These are phyloP conservation scores for Drosophila anomalipes DNA, from an alignment of 2,888 invertebrate species.

Conservation along the genomic window DNA sequence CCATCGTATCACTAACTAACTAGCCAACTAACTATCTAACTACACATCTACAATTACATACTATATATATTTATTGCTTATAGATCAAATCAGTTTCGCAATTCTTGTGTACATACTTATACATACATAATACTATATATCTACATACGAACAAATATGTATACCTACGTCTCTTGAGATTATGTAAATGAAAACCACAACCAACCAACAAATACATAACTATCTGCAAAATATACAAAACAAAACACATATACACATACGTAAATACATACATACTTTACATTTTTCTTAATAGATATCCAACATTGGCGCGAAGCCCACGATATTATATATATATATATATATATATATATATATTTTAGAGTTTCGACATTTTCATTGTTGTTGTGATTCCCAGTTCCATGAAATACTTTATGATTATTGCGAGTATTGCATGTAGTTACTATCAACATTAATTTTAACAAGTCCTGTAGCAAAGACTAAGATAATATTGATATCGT, in stretches of 20 bases:
- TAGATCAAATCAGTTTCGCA: slow-evolving; percentile 40
- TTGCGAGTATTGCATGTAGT: not conserved
- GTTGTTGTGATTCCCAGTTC: not conserved
- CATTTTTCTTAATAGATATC: not conserved
- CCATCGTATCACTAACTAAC: slow-evolving; percentile 3
- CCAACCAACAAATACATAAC: slow-evolving; percentile 1
- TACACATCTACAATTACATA: slow-evolving; percentile 9
- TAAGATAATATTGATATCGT: not conserved
- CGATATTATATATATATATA: not conserved
- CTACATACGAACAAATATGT: slow-evolving; percentile 7
- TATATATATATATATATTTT: not conserved
- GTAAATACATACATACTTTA: not conserved
- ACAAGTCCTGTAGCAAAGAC: not conserved
- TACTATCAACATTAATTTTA: not conserved
- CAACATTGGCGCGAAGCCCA: slow-evolving; percentile 6
- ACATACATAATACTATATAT: slow-evolving; percentile 17
- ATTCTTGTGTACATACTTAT: slow-evolving; percentile 42
- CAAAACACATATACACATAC: slow-evolving; percentile 4
- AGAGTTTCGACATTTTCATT: not conserved
- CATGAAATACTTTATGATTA: not conserved
- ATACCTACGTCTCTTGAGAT: slow-evolving; percentile 8
- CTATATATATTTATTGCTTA: slow-evolving; percentile 30
- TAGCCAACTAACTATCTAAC: not conserved
- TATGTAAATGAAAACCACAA: slow-evolving; percentile 26
- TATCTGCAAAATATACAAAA: slow-evolving; percentile 18